Base-by-base conservation (phyloP, 2,888 invertebrate species). In the Pollenia amentaria region DNA sequence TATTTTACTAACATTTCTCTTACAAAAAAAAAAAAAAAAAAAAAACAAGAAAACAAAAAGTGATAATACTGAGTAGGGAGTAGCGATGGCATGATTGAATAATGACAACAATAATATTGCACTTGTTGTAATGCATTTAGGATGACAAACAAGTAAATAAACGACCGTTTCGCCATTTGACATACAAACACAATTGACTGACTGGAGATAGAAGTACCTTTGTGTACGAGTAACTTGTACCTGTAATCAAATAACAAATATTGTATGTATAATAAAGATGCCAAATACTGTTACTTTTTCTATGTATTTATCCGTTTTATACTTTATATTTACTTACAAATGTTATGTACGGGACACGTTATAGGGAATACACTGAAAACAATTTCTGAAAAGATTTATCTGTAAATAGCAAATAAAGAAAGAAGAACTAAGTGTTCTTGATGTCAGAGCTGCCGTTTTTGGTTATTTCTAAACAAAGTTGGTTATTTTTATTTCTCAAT, bases 101-200 rank as follows among this genome's bases (percentile, higher is more conserved):
- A 79, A 67, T 79, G 78, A 79, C 78, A 84, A 53, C 60, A 67
- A 53, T 84, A 72, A 53, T 46, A 51, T 73, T 77, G 64, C 57
- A 78, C 44, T 73, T 73, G 84, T 69, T 79, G 78, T 44, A 73
- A 60, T 79, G 73, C 78, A 79, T 84, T 84, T 69, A 79, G 60
- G 53, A 67, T 79, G 38, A 75, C 73, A 84, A 75, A 73, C 78
- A 73, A 62, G 69, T 76, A 82, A 69, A 62, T 76, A 82, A 78
- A 84, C n/a, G 60, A 73, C n/a, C 77, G 38, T 62, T 67, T 38
- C 57, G 16, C 18, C 10, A 44, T 73, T 77, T 76, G 81, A 65
- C 85, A 80, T 76, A 76, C 75, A 75, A 42, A 70, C 60, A 81
- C 76, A 77, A 85, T 65, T 72, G 70, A 85, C 62, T 48, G 75